Base-by-base conservation (phyloP, 1,140 invertebrate species). In the Amyelois transitella region DNA sequence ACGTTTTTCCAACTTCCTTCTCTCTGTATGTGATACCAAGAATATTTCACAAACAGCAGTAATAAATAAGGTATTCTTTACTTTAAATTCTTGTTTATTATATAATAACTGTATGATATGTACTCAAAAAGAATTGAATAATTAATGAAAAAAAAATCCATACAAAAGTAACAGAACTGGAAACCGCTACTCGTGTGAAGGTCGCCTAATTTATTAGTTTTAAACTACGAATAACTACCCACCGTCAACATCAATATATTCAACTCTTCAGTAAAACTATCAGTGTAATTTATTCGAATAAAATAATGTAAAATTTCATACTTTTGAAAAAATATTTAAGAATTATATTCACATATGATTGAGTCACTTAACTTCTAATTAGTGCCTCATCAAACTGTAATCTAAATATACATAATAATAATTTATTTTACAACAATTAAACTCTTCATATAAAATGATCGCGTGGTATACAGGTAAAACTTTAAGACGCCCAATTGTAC, bases 211-310 rank as follows among this genome's bases (percentile, higher is more conserved):
- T 62, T 61, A 55, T 56, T 62, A 62, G 56, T 59, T 59, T 60
- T 60, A 47, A 66, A 62, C 51, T 57, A 47, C 53, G 32, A 67
- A 64, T 58, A 62, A 38, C 53, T 53, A 60, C 44, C 48, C 28
- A 43, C 24, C 45, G 24, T 56, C 47, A 58, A 51, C 55, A 58
- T 51, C 44, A 52, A 38, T 43, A 51, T 54, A 53, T 38, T 44
- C 22, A 43, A 24, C 32, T 50, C 38, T 54, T 24, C 43, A 25
- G 28, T 56, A 28, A 47, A 43, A 20, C 53, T 50, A 50, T 22
- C 28, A 22, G 28, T 24, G 18, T 48, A 21, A 19, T 18, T 22
- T 44, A 56, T 51, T 56, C 28, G 20, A 55, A 54, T 45, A 49
- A 43, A 49, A 49, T 49, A 55, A 22, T 48, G 45, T 48, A 48